Evolutionary conservation across 2,113 vertebrate species (phyloP), one percentile per base, ranked within the genome.

Genomic region (Mus spicilegus): DNA sequence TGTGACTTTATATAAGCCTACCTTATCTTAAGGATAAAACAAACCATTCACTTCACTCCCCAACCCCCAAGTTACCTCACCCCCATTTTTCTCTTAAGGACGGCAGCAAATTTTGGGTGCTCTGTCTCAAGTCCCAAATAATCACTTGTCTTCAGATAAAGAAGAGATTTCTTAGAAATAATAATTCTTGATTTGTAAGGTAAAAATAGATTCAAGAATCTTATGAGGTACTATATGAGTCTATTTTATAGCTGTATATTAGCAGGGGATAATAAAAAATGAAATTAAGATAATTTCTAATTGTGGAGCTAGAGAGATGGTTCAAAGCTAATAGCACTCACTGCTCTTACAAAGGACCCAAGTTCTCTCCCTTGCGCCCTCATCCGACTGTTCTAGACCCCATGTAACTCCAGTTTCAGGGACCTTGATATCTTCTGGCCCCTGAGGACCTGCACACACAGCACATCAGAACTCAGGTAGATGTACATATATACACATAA

Each of bases 151-250:
- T 73, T 82, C 86, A 86, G n/a, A 73, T 81, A 24, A 12, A 96
- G 67, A 93, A 86, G 85, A 39, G 81, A 65, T n/a, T 85, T 95
- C 61, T 96, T 93, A 11, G 56, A 89, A 93, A 81, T 70, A 63
- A 90, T 51, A 30, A 69, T n/a, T 90, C 81, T 81, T 77, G 33
- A 87, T 91, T 93, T 94, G 67, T 78, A 84, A 91, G 49, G 24
- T 28, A 67, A 72, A 96, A 93, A 86, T 13, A 82, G 46, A 77
- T 26, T 80, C 76, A 63, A 73, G 95, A 84, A 78, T 69, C 73
- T 56, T 89, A 19, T 96, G 7, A 30, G 19, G 78, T 85, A 30
- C 61, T 46, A 33, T 46, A 4, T 65, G 42, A 46, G 33, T 42
- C 14, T 46, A 11, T 33, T 85, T 87, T 87, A 36, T 67, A 20